Base-by-base conservation (phyloP, 2,888 invertebrate genomes). In the Yponomeuta evonymella region DNA sequence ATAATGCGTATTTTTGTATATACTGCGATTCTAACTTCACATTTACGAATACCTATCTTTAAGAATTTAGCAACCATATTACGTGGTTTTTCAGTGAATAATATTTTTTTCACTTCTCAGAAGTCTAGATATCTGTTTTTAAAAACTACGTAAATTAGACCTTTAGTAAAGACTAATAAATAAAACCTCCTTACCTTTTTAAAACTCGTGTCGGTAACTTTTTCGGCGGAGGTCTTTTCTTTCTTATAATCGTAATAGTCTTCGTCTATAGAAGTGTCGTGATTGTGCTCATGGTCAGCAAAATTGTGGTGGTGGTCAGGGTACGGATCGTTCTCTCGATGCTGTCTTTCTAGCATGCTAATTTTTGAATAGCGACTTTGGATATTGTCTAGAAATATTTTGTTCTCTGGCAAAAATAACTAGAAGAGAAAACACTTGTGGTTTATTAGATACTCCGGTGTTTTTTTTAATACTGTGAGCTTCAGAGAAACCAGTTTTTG, bases 171-270 rank as follows among this genome's bases (percentile, higher is more conserved):
- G 51, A 12, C 8, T 51, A 12, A 23, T 23, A 23, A 23, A 23
- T 51, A 10, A 12, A 12, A 64, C 23, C 2, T 4, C 33, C 43
- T 43, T 65, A 65, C 65, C 30, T 65, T 65, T 58, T 58, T 58
- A 15, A 2, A 15, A 43, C 9, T 43, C 8, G 2, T 15, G 51
- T 58, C 51, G 51, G 12, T 15, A 58, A 58, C 51, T 58, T 12
- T 58, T 58, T 65, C 33, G 29, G 30, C 29, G 70, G 36, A 73
- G 69, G 3, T 69, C 51, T 73, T 74, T 79, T 69, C 71, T 78
- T 12, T 77, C 79, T 78, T 80, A 10, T 75, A 73, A 65, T 72
- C 73, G 67, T 76, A 77, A 68, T 82, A 81, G 0, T 82, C 78
- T 5, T 75, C 72, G 8, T 79, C 79, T 12, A 72, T 74, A 11